phyloP scores from a whole-genome alignment of 2,113 vertebrate species.

The Clarias gariepinus region DNA sequence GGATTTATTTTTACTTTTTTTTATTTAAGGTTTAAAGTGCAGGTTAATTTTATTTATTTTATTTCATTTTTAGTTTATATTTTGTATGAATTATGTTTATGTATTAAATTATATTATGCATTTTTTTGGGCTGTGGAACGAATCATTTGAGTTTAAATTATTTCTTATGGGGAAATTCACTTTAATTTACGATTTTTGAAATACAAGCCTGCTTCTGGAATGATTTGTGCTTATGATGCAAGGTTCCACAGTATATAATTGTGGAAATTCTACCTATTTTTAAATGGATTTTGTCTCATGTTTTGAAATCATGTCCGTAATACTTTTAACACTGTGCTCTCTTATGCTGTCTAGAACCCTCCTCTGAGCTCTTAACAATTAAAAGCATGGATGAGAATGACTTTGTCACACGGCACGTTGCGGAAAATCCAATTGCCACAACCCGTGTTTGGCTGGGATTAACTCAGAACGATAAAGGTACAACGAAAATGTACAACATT shows the following conservation, averaged over 20 bases:
- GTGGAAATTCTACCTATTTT: neutral
- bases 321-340: neutral
- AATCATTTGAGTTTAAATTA: no score
- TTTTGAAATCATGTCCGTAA: neutral
- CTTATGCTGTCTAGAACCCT: constrained; percentile 70
- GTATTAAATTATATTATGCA: no score
- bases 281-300: neutral
- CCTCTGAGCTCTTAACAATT: constrained; percentile 81
- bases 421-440: constrained; percentile 80
- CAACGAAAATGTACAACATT: neutral
- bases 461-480: constrained; percentile 69
- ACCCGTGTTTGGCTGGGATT: constrained; percentile 86
- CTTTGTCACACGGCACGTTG: constrained; percentile 81
- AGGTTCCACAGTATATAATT: neutral
- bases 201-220: no score
- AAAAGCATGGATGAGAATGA: constrained; percentile 83
- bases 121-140: no score
- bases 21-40: no score
- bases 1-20: no score
- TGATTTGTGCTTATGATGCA: no score
- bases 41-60: no score
- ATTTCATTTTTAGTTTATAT: no score
- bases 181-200: no score
- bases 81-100: no score
- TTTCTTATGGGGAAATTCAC: no score